These are phyloP conservation scores for Scaptomyza reducta DNA, from an alignment of 2,888 invertebrate genomes.

Conservation along the genomic window DNA sequence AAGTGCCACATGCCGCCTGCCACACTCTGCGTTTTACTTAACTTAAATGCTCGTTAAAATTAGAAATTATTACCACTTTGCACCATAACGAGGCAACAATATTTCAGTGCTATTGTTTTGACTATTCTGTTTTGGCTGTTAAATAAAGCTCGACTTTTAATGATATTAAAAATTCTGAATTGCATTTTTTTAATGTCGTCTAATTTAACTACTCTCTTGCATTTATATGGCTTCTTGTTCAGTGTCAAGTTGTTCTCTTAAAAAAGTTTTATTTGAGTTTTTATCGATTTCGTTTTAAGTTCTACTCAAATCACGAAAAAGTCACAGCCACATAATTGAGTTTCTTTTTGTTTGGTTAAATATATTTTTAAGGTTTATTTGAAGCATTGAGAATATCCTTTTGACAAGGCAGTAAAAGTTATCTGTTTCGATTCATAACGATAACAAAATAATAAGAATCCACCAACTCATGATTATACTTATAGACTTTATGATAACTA, in stretches of 20 bases:
- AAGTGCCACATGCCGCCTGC: constrained; percentile 12
- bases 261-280: neutral
- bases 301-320: neutral
- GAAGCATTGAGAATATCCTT: no score
- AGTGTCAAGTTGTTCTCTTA: no score
- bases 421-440: no score
- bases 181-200: constrained; percentile 7
- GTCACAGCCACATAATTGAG: neutral
- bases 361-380: no score
- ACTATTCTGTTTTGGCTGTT: neutral
- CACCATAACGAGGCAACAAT: constrained; percentile 45
- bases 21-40: constrained; percentile 12
- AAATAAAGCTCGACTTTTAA: constrained; percentile 26
- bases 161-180: constrained; percentile 7
- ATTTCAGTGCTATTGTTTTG: constrained; percentile 18
- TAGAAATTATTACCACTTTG: constrained; percentile 71
- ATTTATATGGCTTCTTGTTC: constrained; percentile 17
- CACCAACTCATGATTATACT: no score
- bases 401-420: no score
- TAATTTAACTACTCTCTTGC: constrained; percentile 31
- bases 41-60: constrained; percentile 66
- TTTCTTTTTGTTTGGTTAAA: neutral
- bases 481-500: no score
- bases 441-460: no score
- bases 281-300: neutral